Base-by-base conservation (phyloP, 2,888 invertebrate species). In the Alcis repandata region DNA sequence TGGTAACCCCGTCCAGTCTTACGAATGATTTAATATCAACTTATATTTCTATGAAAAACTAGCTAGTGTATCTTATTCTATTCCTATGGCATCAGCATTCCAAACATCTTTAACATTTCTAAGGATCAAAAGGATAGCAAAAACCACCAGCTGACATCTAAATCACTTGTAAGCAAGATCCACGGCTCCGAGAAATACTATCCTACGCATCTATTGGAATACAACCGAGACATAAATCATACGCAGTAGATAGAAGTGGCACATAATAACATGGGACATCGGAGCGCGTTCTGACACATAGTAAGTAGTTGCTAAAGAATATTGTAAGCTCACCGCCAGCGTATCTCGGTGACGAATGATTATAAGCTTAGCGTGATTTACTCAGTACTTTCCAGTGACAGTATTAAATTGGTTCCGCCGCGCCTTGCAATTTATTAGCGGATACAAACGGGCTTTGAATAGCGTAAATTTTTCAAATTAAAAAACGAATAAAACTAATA, bases 391-490 rank as follows among this genome's bases (percentile, higher is more conserved):
- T 57, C 51, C 43, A 63, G 43, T 57, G 62, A 57, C 62, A 63
- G 62, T 57, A 57, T 38, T 27, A 45, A 63, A 63, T 57, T 57
- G 51, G 43, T 63, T 63, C 57, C 57, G 57, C 51, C 15, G 41
- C 43, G 49, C 20, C 43, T 33, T 57, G 36, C 27, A 27, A 52
- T 45, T n/a, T 45, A 57, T 63, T 9, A 38, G 53, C 36, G 17
- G 13, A 41, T 38, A 40, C 20, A 41, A 43, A 17, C 43, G 27
- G 11, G 17, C 13, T 32, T 43, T 19, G 11, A 19, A 13, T n/a
- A 13, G 17, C 11, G 19, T 19, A 7, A 43, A 7, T 43, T 13
- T 40, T 38, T 38, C n/a, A 11, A 11, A 38, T 2, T n/a, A 11
- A 3, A 38, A 38, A 1, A 38, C 13, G 3, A 38, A 38, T 38